Percentiles rank a stretch among this genome's conserved stretches.
These are phyloP conservation scores for Phenacoccus solenopsis DNA, from an alignment of 1,140 invertebrate species.

Conservation along the genomic window DNA sequence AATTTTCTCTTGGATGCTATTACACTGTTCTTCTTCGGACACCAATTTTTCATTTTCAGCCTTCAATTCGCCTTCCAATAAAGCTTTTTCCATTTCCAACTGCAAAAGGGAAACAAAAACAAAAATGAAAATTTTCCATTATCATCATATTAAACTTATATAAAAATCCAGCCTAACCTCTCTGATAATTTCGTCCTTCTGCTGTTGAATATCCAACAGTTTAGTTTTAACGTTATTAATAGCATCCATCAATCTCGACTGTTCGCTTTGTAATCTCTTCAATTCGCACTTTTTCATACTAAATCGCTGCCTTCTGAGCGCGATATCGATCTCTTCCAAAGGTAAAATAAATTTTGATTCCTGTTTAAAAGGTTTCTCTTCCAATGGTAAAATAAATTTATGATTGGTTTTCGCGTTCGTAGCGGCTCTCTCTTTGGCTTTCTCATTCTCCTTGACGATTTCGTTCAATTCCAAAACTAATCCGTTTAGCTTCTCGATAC, in stretches of 20 bases:
- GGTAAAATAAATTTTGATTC: conserved; percentile 26
- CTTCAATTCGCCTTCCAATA: conserved; percentile 66
- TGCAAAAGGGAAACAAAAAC: conserved; percentile 34
- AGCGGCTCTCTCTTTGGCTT: conserved; percentile 20
- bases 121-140: conserved; percentile 16
- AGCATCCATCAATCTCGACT: conserved; percentile 39
- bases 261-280: conserved; percentile 42
- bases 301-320: conserved; percentile 35
- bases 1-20: conserved; percentile 47
- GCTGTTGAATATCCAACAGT: conserved; percentile 63
- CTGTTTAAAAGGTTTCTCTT: neutral
- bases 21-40: conserved; percentile 52
- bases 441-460: conserved; percentile 26
- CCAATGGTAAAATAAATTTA: conserved; percentile 5
- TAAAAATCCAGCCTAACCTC: conserved; percentile 42
- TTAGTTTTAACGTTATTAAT: conserved; percentile 55
- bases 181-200: conserved; percentile 68
- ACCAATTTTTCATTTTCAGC: conserved; percentile 57
- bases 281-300: conserved; percentile 35
- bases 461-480: conserved; percentile 20
- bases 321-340: conserved; percentile 32
- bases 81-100: conserved; percentile 71
- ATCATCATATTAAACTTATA: neutral
- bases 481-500: conserved; percentile 9
- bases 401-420: neutral